phyloP scores from a whole-genome alignment of 2,113 vertebrate genomes.

The Chamaetylas fuelleborni region DNA sequence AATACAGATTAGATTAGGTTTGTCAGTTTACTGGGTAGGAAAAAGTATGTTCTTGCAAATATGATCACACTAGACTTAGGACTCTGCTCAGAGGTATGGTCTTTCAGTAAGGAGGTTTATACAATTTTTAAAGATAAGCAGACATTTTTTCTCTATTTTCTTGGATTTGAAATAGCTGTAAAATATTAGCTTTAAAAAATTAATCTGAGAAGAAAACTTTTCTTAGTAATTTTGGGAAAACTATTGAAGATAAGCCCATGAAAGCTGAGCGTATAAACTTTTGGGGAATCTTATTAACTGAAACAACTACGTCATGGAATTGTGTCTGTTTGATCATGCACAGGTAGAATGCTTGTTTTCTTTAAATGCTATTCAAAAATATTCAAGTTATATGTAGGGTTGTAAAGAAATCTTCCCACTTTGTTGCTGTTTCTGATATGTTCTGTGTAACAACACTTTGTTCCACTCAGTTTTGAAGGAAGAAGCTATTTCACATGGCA shows the following conservation, averaged over 20 bases:
- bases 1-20: background rate
- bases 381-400: background rate
- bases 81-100: background rate
- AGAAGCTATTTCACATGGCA: background rate
- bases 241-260: background rate
- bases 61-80: background rate
- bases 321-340: background rate
- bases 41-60: background rate
- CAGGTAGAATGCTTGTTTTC: background rate
- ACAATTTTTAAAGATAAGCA: background rate
- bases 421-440: background rate
- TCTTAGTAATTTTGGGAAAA: background rate
- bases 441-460: background rate
- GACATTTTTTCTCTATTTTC: background rate
- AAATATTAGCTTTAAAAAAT: background rate
- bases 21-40: background rate
- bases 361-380: background rate
- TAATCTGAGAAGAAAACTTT: background rate
- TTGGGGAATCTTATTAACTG: background rate
- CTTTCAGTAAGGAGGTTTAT: background rate
- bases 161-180: background rate
- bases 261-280: background rate
- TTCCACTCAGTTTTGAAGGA: background rate
- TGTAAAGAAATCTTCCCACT: background rate
- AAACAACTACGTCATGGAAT: background rate